Evolutionary conservation across 2,113 vertebrate genomes (phyloP).

Genomic region (Cyanoderma ruficeps): DNA sequence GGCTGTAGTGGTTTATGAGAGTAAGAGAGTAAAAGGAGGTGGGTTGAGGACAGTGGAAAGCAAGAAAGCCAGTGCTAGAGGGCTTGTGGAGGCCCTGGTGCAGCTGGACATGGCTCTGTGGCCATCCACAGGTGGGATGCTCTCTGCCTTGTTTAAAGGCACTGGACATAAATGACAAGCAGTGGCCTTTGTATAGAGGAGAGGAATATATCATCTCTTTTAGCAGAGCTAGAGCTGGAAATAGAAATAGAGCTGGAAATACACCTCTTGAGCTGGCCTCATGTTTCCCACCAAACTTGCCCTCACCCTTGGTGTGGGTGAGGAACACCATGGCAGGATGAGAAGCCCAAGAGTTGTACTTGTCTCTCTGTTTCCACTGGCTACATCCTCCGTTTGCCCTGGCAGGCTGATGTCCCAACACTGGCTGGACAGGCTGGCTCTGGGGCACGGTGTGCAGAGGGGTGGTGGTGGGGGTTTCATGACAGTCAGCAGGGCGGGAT

Average conservation of each 20-base stretch:
- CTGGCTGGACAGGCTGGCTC: not conserved
- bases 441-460: not conserved
- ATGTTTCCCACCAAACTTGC: not conserved
- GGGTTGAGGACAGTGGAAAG: not conserved
- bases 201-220: not conserved
- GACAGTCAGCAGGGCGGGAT: constrained; percentile 14
- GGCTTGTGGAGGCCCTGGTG: not conserved
- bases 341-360: not conserved
- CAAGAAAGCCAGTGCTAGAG: not conserved
- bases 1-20: not conserved
- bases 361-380: not conserved
- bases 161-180: not conserved
- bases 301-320: accelerated
- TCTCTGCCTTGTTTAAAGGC: not conserved
- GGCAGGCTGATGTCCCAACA: not conserved
- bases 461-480: not conserved
- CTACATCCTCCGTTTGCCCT: accelerated
- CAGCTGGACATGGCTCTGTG: not conserved
- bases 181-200: not conserved
- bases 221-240: not conserved
- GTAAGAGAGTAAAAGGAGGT: not conserved
- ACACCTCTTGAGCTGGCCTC: not conserved
- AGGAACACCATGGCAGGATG: not conserved
- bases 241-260: not conserved
- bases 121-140: not conserved